A percentile compares a stretch with the other conserved stretches of the same genome.
phyloP scores from a whole-genome alignment of 2,113 vertebrate genomes.

The Brachyistius frenatus region DNA sequence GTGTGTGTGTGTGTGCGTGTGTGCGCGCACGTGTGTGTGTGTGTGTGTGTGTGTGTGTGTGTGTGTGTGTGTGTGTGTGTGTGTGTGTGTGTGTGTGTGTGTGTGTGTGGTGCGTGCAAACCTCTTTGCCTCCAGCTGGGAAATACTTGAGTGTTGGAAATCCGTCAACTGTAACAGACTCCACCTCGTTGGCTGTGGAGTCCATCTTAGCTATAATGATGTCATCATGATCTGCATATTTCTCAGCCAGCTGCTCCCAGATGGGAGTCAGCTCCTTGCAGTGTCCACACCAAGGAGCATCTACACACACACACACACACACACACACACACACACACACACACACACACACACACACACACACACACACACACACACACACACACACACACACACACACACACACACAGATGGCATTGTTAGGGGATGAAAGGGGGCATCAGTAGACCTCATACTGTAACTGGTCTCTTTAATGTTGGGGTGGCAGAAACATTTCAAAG shows the following conservation, averaged over 20 bases:
- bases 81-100: not conserved
- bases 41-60: accelerated
- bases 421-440: no score
- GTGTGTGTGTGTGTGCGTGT: not conserved
- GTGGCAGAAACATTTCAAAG: no score
- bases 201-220: constrained; percentile 93
- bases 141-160: constrained; percentile 93
- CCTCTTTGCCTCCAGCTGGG: constrained; percentile 89
- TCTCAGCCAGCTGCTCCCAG: constrained; percentile 92
- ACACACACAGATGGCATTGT: no score
- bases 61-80: not conserved
- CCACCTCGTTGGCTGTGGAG: constrained; percentile 89
- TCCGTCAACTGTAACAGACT: constrained; percentile 80
- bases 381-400: no score
- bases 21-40: not conserved
- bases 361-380: no score
- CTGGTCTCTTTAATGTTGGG: no score
- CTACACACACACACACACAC: constrained; percentile 70
- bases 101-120: constrained; percentile 45
- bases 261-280: constrained; percentile 88
- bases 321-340: no score
- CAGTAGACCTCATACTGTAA: no score
- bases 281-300: constrained; percentile 94
- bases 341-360: no score
- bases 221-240: constrained; percentile 87